Evolutionary conservation across 2,888 invertebrate species (phyloP).

Genomic region (Automeris io): DNA sequence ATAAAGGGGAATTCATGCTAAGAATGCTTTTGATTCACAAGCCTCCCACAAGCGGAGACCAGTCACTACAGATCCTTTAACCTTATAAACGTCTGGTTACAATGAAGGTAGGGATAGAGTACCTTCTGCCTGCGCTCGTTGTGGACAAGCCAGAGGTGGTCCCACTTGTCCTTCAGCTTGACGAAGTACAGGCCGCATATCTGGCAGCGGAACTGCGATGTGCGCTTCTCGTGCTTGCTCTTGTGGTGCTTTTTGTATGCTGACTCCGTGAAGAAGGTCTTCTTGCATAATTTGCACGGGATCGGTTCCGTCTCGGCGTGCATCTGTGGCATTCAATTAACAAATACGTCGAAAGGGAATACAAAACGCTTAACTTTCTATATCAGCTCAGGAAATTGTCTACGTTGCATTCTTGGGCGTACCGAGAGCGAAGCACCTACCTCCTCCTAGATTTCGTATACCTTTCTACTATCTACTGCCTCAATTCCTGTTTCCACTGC

Average conservation of each 20-base stretch:
- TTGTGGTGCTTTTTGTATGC: constrained; percentile 23
- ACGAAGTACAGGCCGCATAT: constrained; percentile 23
- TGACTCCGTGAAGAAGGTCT: constrained; percentile 20
- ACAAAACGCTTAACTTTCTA: not conserved
- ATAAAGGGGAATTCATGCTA: no score
- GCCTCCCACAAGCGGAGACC: no score
- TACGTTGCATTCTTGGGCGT: no score
- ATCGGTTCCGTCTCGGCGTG: constrained; percentile 22
- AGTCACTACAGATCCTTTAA: no score
- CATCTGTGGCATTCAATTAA: constrained; percentile 19
- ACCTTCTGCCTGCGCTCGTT: constrained; percentile 21
- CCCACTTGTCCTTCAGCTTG: constrained; percentile 29
- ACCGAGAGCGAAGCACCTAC: no score
- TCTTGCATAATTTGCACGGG: constrained; percentile 24
- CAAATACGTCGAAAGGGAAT: constrained; percentile 2
- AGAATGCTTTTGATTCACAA: no score
- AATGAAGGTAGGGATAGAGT: no score
- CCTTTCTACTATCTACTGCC: no score
- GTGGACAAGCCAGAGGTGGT: constrained; percentile 42
- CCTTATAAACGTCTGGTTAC: no score
- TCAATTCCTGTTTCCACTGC: no score
- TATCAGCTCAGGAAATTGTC: no score
- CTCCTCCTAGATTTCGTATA: no score
- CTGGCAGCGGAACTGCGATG: constrained; percentile 15
- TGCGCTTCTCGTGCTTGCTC: constrained; percentile 1